Evolutionary conservation across 1,140 invertebrate species (phyloP).

Genomic region (Steinernema khuongi): DNA sequence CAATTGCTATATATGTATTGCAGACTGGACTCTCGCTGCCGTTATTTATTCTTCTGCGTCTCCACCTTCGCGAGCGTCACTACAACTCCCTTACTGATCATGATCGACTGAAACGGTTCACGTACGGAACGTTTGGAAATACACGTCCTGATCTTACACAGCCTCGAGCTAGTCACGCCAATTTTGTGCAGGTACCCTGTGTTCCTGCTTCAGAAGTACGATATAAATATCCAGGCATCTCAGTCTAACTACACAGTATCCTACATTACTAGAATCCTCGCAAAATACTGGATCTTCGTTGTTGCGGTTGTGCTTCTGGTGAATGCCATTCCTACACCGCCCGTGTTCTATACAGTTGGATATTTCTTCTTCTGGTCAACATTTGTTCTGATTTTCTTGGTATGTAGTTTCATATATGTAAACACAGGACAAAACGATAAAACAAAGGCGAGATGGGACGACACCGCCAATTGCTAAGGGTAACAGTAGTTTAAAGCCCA

Average conservation of each 20-base stretch:
- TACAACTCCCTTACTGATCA: constrained; percentile 51
- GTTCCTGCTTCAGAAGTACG: background rate
- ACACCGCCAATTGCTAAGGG: too few relatives aligned
- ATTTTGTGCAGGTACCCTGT: background rate
- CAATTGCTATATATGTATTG: constrained; percentile 22
- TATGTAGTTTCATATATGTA: background rate
- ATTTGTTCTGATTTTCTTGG: constrained; percentile 39
- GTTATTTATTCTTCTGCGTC: constrained; percentile 53
- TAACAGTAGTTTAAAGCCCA: background rate
- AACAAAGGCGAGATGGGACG: too few relatives aligned
- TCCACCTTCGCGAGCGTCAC: constrained; percentile 50
- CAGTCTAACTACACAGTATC: background rate
- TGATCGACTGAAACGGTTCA: constrained; percentile 41
- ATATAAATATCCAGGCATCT: background rate
- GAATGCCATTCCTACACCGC: constrained; percentile 33
- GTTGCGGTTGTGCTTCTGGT: constrained; percentile 48
- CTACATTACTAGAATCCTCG: constrained; percentile 26
- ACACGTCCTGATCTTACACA: background rate
- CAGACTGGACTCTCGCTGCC: constrained; percentile 50
- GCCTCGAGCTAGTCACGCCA: background rate
- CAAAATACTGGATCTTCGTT: constrained; percentile 51
- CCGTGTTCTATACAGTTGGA: constrained; percentile 45
- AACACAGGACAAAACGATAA: background rate
- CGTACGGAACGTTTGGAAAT: constrained; percentile 52
- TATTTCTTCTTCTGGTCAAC: constrained; percentile 48